Evolutionary conservation across 2,113 vertebrate genomes (phyloP), one percentile per base, ranked within the genome.

Genomic region (Helogale parvula): DNA sequence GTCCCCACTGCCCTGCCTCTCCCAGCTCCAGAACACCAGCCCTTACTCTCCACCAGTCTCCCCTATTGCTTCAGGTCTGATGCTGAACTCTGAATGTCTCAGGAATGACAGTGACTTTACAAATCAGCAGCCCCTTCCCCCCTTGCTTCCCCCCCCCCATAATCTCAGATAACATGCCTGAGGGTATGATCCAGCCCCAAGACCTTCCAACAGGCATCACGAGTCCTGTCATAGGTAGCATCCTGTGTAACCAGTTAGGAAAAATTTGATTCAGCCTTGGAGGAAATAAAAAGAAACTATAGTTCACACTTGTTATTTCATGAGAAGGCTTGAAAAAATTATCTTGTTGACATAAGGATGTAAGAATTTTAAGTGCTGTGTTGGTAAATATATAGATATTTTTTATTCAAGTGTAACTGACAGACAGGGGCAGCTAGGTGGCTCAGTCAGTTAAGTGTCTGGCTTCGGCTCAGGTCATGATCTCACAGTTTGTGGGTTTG

Each of bases 331-430:
- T 35, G 7, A 79, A 47, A 35, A 45, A 50, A 80, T 35, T 81
- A 79, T 74, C 63, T 76, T 91, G 29, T 91, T 84, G 94, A 93
- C 82, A n/a, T 35, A 83, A 52, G 33, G 90, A n/a, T 63, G 74
- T 74, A 79, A 84, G 87, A 91, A 88, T 38, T 57, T 65, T 54
- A 93, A 90, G 54, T 38, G 38, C 52, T 66, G 29, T 66, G 52
- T 33, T 81, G 27, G 45, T 72, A 82, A 66, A 71, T 72, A 25
- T 47, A 27, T 13, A 29, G 57, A 60, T 60, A 60, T 29, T 29
- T 65, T n/a, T 69, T n/a, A n/a, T 71, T 35, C n/a, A 71, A 38
- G n/a, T 10, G 0, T 35, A 12, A 71, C 4, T 71, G 69, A n/a
- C 33, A n/a, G n/a, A 68, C 14, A n/a, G 41, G 41, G 41, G 41